phyloP scores from a whole-genome alignment of 2,888 invertebrate species.

The Trissolcus brochymenae region DNA sequence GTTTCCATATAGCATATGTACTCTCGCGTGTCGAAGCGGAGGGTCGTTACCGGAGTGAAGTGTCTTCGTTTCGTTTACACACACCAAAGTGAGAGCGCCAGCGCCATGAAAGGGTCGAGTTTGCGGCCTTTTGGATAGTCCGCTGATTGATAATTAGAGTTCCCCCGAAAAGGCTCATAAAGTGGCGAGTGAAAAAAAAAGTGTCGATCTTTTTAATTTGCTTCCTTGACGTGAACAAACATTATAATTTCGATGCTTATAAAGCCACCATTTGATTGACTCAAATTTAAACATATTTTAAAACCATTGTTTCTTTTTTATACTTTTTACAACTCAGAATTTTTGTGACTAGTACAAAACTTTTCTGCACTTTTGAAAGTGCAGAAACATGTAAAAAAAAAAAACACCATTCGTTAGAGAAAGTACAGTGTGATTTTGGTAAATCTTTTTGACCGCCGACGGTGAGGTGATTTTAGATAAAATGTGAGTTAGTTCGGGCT shows the following conservation, averaged over 20 bases:
- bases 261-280: too few relatives aligned
- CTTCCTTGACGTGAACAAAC: background rate
- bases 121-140: slow-evolving; percentile 15
- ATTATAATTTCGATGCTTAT: too few relatives aligned
- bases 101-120: slow-evolving; percentile 23
- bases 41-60: slow-evolving; percentile 42
- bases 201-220: slow-evolving; percentile 1
- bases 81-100: slow-evolving; percentile 14
- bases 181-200: too few relatives aligned
- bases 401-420: too few relatives aligned
- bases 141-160: slow-evolving; percentile 31
- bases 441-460: too few relatives aligned
- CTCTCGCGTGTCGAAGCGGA: slow-evolving; percentile 50
- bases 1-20: slow-evolving; percentile 27
- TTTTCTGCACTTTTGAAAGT: too few relatives aligned
- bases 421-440: too few relatives aligned
- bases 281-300: too few relatives aligned
- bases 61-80: slow-evolving; percentile 37
- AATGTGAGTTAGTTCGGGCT: slow-evolving; percentile 32
- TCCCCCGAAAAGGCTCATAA: slow-evolving; percentile 3
- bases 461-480: slow-evolving; percentile 44
- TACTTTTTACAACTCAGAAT: too few relatives aligned
- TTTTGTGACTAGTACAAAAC: too few relatives aligned
- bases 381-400: too few relatives aligned
- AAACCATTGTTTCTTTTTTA: too few relatives aligned